These are phyloP conservation scores for Mythimna vitellina DNA, from an alignment of 2,888 invertebrate genomes.

Conservation along the genomic window DNA sequence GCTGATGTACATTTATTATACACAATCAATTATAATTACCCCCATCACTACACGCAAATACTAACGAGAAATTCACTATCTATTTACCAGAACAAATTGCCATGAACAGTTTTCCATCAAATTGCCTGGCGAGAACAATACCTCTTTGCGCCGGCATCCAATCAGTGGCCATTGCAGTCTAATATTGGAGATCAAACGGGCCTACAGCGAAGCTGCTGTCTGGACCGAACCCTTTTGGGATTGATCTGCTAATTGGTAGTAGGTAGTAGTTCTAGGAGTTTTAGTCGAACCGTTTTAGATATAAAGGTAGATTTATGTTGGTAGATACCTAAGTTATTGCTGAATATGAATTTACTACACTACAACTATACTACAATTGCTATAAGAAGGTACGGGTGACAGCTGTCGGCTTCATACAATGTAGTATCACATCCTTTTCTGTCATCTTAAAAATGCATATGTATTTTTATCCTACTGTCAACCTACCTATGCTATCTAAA, in stretches of 20 bases:
- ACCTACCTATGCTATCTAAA: too few species aligned
- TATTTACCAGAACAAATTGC: background rate
- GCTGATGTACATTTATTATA: too few species aligned
- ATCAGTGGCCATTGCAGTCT: background rate
- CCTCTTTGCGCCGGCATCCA: background rate
- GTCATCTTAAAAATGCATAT: too few species aligned
- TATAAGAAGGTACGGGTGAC: too few species aligned
- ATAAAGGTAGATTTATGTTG: background rate
- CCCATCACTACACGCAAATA: too few species aligned
- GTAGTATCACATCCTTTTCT: too few species aligned
- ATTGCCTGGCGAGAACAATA: background rate
- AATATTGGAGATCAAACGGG: constrained; percentile 6
- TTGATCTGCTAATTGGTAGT: constrained; percentile 3
- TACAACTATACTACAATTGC: too few species aligned
- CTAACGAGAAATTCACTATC: background rate
- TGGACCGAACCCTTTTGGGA: background rate
- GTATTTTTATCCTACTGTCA: too few species aligned
- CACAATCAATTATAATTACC: background rate
- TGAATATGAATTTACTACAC: too few species aligned
- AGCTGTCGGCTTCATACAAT: too few species aligned
- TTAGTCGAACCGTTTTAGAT: background rate
- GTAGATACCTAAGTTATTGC: too few species aligned
- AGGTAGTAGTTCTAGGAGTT: background rate
- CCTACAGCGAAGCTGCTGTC: background rate
- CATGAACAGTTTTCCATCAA: background rate